Conservation (phyloP, 2,797 vertebrate species). For the Danio choprae region DNA sequence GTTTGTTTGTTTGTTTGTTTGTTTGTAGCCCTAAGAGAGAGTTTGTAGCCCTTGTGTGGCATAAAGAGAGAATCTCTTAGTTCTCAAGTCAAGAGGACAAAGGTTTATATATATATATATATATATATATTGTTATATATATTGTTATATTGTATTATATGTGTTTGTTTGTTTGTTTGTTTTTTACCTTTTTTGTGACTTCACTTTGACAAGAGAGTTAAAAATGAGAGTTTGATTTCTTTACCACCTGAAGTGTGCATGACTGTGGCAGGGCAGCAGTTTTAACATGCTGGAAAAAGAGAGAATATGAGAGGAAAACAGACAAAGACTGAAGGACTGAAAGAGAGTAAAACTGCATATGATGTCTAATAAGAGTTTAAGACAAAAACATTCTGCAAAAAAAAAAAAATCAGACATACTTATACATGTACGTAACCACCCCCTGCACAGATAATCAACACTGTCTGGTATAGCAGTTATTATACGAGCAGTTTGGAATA, state of each 20-base stretch:
- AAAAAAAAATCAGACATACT: constrained; percentile 2
- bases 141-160: no score
- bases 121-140: no score
- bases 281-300: constrained; percentile 24
- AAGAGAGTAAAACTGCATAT: constrained; percentile 2
- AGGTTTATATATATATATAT: no score
- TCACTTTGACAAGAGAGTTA: background rate
- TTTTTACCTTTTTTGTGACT: background rate
- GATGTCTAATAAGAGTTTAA: background rate
- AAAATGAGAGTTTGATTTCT: constrained; percentile 15
- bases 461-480: constrained; percentile 52
- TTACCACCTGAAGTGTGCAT: constrained; percentile 19
- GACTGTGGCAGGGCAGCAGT: constrained; percentile 15
- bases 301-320: background rate
- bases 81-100: no score
- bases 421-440: background rate
- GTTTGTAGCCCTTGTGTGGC: no score
- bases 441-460: constrained; percentile 32
- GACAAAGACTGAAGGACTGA: background rate
- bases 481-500: constrained; percentile 54
- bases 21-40: no score
- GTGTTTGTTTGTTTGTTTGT: background rate
- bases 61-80: no score
- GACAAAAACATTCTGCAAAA: background rate
- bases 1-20: no score